Evolutionary conservation across 2,888 invertebrate genomes (phyloP).

Genomic region (Lumbricus terrestris): DNA sequence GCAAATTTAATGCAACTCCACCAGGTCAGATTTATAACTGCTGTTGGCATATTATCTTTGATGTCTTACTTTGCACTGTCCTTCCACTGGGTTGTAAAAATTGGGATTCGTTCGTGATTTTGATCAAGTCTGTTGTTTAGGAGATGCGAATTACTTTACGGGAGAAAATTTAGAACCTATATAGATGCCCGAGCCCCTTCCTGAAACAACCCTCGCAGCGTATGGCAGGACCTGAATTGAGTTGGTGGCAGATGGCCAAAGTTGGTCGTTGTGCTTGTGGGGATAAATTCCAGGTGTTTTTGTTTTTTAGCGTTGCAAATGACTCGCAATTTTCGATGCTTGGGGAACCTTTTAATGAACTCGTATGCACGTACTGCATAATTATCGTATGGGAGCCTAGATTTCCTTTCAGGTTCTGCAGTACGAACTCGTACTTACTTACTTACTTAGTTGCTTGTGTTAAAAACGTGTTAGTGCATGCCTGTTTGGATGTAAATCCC

Average conservation of each 20-base stretch:
- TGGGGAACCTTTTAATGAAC: no score
- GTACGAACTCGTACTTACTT: not conserved
- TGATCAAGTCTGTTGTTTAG: not conserved
- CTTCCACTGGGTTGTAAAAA: not conserved
- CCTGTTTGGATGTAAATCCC: not conserved
- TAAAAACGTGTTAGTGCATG: not conserved
- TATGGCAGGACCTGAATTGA: not conserved
- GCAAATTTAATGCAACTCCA: not conserved
- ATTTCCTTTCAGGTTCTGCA: constrained; percentile 3
- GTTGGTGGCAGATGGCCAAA: not conserved
- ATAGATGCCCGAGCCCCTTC: not conserved
- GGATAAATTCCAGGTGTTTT: not conserved
- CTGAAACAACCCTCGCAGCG: not conserved
- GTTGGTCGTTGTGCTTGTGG: not conserved
- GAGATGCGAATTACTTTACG: not conserved
- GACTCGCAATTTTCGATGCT: not conserved
- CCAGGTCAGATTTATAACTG: not conserved
- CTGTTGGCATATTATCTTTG: not conserved
- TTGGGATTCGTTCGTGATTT: not conserved
- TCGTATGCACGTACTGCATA: not conserved
- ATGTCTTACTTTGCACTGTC: not conserved
- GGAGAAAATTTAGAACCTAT: not conserved
- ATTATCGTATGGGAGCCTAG: not conserved
- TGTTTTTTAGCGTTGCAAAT: not conserved
- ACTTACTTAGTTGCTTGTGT: constrained; percentile 3